Conservation (phyloP, 2,888 invertebrate species). For the Cremastinae sp. region DNA sequence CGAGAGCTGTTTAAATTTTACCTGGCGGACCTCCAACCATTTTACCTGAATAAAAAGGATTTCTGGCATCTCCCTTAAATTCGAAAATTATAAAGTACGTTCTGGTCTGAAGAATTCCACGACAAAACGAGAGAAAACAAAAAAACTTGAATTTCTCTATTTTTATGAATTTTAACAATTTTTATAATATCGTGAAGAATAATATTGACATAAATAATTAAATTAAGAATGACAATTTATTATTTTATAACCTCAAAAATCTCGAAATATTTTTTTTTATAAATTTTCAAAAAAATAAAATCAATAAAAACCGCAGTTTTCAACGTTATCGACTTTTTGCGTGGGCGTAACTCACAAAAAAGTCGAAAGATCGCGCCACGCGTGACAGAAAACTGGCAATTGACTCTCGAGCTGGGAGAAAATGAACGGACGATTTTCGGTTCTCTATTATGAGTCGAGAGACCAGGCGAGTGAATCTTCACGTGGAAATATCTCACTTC, state of each 20-base stretch:
- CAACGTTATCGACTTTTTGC: conserved; percentile 72
- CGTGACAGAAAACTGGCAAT: conserved; percentile 57
- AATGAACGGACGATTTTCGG: conserved; percentile 33
- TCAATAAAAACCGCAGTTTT: conserved; percentile 36
- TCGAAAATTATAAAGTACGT: conserved; percentile 14
- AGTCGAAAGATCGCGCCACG: conserved; percentile 76
- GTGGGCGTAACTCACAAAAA: conserved; percentile 65
- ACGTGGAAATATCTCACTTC: conserved; percentile 8
- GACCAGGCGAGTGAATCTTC: conserved; percentile 17
- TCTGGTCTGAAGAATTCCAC: background rate
- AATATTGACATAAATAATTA: too few species aligned
- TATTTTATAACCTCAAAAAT: too few species aligned
- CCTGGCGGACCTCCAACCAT: conserved; percentile 36
- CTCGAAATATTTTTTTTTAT: background rate
- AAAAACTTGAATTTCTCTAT: background rate
- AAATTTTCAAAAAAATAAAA: conserved; percentile 13
- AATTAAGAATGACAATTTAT: background rate
- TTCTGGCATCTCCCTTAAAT: background rate
- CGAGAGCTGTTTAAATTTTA: conserved; percentile 56
- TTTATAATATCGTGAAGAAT: too few species aligned
- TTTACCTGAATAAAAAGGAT: conserved; percentile 47
- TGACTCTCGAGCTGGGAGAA: conserved; percentile 40
- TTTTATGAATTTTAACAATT: too few species aligned
- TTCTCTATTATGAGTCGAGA: conserved; percentile 39
- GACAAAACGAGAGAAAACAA: background rate